phyloP scores from a whole-genome alignment of 64 coral and sea anemone species.

The Dendronephthya gigantea region DNA sequence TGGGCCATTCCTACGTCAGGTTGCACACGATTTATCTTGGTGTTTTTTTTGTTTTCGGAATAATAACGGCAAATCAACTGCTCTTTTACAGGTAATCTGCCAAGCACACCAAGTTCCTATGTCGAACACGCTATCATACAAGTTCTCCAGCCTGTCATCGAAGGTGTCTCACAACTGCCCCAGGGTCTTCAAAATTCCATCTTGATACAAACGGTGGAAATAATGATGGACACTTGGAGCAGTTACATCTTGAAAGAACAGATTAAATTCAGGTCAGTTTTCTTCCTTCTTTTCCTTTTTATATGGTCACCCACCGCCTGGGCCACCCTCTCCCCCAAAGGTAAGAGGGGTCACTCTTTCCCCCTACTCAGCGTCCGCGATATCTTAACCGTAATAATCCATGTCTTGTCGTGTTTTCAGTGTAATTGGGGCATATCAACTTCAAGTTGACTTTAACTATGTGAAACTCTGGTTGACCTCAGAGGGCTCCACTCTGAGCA shows the following conservation, averaged over 20 bases:
- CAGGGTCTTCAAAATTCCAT: slow-evolving; percentile 37
- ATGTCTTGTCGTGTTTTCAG: slow-evolving; percentile 36
- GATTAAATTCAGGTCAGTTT: slow-evolving; percentile 70
- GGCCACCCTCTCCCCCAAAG: no score
- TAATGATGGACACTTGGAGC: slow-evolving; percentile 96
- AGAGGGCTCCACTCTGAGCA: slow-evolving; percentile 44
- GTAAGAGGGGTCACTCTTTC: no score
- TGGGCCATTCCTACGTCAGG: background rate
- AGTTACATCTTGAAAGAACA: slow-evolving; percentile 70
- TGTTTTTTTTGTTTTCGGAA: background rate
- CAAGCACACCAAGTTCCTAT: slow-evolving; percentile 55
- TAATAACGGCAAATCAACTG: no score
- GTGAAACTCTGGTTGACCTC: slow-evolving; percentile 81
- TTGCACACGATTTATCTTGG: no score
- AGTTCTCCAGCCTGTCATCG: slow-evolving; percentile 70
- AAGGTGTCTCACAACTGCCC: slow-evolving; percentile 33
- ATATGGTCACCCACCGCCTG: no score
- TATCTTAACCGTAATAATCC: no score
- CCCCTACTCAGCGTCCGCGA: no score
- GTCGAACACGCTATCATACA: slow-evolving; percentile 72
- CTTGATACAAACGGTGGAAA: slow-evolving; percentile 41
- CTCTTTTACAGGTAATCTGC: slow-evolving; percentile 43
- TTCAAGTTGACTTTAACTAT: slow-evolving; percentile 90
- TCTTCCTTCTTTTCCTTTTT: no score
- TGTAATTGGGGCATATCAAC: slow-evolving; percentile 83